Conservation (phyloP, 2,888 invertebrate species). For the Thereva unica region DNA sequence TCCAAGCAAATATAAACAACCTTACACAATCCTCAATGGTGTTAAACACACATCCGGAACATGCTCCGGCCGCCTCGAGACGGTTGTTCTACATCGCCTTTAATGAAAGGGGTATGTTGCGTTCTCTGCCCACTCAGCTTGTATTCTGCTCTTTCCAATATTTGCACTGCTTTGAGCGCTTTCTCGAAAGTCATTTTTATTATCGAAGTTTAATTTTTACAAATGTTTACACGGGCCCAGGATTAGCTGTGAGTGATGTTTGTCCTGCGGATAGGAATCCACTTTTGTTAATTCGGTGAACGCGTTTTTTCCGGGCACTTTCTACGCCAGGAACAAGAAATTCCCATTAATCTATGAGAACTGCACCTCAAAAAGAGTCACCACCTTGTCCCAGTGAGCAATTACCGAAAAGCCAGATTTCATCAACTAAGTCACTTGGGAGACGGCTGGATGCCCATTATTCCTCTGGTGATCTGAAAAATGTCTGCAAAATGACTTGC, state of each 20-base stretch:
- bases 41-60: conserved; percentile 37
- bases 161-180: background rate
- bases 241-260: no score
- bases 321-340: no score
- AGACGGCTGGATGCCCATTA: conserved; percentile 20
- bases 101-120: conserved; percentile 33
- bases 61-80: conserved; percentile 18
- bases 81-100: conserved; percentile 22
- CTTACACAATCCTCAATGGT: conserved; percentile 35
- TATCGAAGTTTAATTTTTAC: no score
- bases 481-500: conserved; percentile 30
- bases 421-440: conserved; percentile 35
- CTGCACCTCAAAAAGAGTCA: background rate
- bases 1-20: conserved; percentile 38
- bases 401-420: conserved; percentile 31
- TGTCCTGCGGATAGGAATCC: no score
- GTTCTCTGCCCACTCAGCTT: conserved; percentile 1
- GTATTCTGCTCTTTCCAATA: background rate
- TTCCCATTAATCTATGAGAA: no score
- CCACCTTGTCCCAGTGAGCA: conserved; percentile 19
- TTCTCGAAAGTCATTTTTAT: no score
- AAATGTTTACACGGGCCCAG: no score
- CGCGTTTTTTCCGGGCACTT: no score
- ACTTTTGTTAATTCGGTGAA: no score
- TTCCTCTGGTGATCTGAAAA: conserved; percentile 25